Conservation (phyloP, 2,797 vertebrate genomes). For the Chelonia mydas region DNA sequence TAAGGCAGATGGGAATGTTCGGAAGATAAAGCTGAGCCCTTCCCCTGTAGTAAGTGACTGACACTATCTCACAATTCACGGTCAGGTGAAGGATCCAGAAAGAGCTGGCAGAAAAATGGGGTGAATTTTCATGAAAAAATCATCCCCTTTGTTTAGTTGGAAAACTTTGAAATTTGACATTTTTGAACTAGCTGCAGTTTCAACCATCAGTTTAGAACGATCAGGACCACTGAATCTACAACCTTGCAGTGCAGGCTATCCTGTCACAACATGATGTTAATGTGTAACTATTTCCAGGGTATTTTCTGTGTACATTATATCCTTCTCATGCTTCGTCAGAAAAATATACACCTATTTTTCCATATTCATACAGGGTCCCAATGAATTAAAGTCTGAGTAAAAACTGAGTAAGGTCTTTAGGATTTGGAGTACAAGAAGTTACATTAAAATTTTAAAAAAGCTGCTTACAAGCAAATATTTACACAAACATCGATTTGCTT, state of each 20-base stretch:
- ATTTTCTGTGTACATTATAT: not conserved
- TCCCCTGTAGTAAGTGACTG: not conserved
- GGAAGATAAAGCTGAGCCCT: not conserved
- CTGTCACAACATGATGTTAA: not conserved
- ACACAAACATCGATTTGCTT: conserved; percentile 42
- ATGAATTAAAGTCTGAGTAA: not conserved
- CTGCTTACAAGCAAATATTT: conserved; percentile 55
- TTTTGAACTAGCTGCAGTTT: not conserved
- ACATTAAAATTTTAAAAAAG: not conserved
- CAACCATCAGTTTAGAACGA: not conserved
- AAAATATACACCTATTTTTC: not conserved
- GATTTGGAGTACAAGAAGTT: not conserved
- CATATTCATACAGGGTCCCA: not conserved
- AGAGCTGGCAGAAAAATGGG: not conserved
- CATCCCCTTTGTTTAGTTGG: not conserved
- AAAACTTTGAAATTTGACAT: not conserved
- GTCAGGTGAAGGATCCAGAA: not conserved
- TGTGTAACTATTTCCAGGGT: not conserved
- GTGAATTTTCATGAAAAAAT: not conserved
- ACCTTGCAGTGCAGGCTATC: not conserved
- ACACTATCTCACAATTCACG: not conserved
- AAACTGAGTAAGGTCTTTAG: not conserved
- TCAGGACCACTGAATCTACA: not conserved
- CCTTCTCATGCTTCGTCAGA: not conserved
- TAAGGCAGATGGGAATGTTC: not conserved